Evolutionary conservation across 2,113 vertebrate species (phyloP), one percentile per base, ranked within the genome.

Genomic region (Vidua macroura): DNA sequence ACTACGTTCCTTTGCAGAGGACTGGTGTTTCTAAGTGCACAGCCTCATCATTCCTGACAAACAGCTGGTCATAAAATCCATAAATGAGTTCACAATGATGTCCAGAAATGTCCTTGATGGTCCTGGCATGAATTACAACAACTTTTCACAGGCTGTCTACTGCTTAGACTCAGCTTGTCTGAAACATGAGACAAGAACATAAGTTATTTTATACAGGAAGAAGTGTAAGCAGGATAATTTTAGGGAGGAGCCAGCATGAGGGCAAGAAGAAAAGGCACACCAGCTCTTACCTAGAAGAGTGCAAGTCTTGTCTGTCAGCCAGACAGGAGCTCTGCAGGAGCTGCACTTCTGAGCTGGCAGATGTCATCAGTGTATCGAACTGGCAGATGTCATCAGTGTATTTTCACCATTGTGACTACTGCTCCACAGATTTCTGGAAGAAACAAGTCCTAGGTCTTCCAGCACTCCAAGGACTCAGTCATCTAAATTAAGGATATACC

Each of bases 241-340:
- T 60, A 69, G 18, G 23, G 7, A 3, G 15, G 0, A 48, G 15
- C 33, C 37, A 88, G 19, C 13, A 53, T 27, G 46, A 89, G 2
- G 13, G 17, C 8, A 33, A 35, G 43, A 88, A 70, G 17, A 85
- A 72, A 76, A 89, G 25, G 30, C 31, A 69, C 15, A 49, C 2
- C 7, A 79, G 22, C n/a, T 87, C 53, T 62, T 49, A 62, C 15
- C 46, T 4, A 77, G 25, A 37, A 51, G 21, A 69, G 3, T 0
- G 0, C 3, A 7, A 74, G 21, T 58, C 28, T 31, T 51, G 39
- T 0, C 3, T 1, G 0, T 37, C 58, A 92, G 63, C 53, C 9
- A 5, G 19, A 24, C 33, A 79, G 41, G 41, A 41, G 21, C 37
- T 67, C 60, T 92, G 15, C 41, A 87, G 35, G 21, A 81, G 3